These are phyloP conservation scores for Latrodectus geometricus DNA, from an alignment of 1,140 invertebrate genomes.

Conservation along the genomic window DNA sequence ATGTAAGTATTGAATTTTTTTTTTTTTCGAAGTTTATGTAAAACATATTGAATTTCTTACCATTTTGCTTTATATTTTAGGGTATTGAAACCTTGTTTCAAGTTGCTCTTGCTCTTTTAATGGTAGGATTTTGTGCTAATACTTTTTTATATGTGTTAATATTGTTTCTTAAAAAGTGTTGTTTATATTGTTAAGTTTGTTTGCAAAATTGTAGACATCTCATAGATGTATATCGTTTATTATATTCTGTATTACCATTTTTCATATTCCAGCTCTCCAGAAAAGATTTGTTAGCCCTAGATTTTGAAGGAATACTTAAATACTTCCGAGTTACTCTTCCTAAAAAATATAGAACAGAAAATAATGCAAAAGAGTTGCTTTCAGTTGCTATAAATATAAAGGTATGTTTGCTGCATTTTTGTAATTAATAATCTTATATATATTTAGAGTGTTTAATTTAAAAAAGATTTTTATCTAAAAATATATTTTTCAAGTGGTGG, in stretches of 20 bases:
- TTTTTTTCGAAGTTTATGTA: not conserved
- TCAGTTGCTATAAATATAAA: slow-evolving; percentile 90
- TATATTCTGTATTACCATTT: slow-evolving; percentile 11
- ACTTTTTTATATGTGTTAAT: no score
- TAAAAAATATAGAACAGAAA: slow-evolving; percentile 93
- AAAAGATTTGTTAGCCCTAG: slow-evolving; percentile 92
- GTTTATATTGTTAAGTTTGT: not conserved
- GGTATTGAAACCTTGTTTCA: slow-evolving; percentile 96
- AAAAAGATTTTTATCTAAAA: no score
- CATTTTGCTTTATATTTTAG: slow-evolving; percentile 37
- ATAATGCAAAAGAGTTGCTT: slow-evolving; percentile 88
- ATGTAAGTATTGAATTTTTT: slow-evolving; percentile 64
- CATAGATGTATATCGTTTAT: not conserved
- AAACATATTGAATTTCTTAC: not conserved
- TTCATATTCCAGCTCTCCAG: slow-evolving; percentile 77
- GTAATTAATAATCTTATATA: no score
- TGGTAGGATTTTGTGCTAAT: slow-evolving; percentile 72
- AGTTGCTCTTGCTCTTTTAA: slow-evolving; percentile 92
- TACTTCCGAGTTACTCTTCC: slow-evolving; percentile 95
- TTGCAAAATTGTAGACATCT: not conserved
- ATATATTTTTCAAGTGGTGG: no score
- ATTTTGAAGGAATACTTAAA: slow-evolving; percentile 95
- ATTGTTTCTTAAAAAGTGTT: no score
- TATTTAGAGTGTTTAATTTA: no score
- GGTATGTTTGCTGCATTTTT: slow-evolving; percentile 70